These are phyloP conservation scores for Notocelia uddmanniana DNA, from an alignment of 2,888 invertebrate species.

Conservation along the genomic window DNA sequence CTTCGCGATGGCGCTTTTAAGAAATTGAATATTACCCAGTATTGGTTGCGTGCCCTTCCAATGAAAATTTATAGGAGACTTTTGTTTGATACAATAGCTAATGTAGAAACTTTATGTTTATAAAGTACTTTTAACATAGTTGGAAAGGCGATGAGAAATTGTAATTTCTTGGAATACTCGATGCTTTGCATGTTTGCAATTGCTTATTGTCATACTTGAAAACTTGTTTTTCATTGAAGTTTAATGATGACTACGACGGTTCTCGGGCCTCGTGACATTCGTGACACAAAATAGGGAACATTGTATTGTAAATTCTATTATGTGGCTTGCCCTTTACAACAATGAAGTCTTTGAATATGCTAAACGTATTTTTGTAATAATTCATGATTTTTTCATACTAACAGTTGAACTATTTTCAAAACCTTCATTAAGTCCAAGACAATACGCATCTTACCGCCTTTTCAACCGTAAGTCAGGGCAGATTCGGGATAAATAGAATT, in stretches of 20 bases:
- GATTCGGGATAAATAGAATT: constrained; percentile 36
- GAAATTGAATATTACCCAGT: constrained; percentile 70
- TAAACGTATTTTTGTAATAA: too few relatives aligned
- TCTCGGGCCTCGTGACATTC: too few relatives aligned
- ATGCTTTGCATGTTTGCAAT: constrained; percentile 31
- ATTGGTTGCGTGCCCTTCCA: constrained; percentile 26
- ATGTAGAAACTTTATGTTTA: constrained; percentile 39
- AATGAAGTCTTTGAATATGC: too few relatives aligned
- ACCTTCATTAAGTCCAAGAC: neutral
- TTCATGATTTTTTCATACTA: neutral
- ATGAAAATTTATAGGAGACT: constrained; percentile 33
- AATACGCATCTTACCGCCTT: constrained; percentile 16
- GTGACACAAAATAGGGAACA: too few relatives aligned
- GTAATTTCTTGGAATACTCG: constrained; percentile 20
- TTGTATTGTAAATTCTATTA: too few relatives aligned
- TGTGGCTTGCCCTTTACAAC: too few relatives aligned
- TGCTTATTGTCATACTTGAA: neutral
- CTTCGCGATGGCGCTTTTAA: constrained; percentile 65
- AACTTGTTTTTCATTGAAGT: neutral
- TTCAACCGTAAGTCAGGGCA: constrained; percentile 31
- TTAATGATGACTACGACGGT: neutral
- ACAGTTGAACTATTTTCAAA: neutral
- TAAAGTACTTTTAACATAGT: constrained; percentile 35
- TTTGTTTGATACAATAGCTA: constrained; percentile 39
- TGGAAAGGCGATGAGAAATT: constrained; percentile 12